Evolutionary conservation across 2,113 vertebrate species (phyloP).

Genomic region (Silurus glanis): DNA sequence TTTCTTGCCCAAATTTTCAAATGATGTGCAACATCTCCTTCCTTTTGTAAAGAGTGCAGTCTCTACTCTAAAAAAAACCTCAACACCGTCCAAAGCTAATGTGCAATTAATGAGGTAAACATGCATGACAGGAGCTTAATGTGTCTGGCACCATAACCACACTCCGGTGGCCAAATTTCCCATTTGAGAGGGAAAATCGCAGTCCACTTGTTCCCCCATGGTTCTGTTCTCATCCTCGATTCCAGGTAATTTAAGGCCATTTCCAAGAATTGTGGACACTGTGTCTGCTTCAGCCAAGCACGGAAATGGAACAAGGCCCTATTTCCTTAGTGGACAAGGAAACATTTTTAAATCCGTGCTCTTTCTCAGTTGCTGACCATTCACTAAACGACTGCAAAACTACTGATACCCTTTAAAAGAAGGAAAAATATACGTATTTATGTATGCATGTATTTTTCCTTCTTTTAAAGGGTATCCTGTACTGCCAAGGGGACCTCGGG

Average conservation of each 20-base stretch:
- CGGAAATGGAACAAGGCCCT: constrained; percentile 9
- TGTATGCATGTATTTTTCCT: too few species aligned
- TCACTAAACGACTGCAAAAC: not conserved
- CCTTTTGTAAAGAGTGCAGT: constrained; percentile 34
- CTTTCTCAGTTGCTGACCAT: not conserved
- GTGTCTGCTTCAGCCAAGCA: constrained; percentile 22
- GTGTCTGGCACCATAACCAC: constrained; percentile 26
- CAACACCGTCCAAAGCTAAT: constrained; percentile 47
- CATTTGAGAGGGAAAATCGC: not conserved
- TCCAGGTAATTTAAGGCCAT: constrained; percentile 29
- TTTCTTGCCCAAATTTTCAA: not conserved
- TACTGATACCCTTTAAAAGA: too few species aligned
- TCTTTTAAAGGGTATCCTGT: too few species aligned
- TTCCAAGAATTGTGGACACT: constrained; percentile 41
- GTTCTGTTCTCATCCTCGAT: constrained; percentile 23
- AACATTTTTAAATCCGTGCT: not conserved
- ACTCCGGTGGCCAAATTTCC: constrained; percentile 26
- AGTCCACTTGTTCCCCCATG: not conserved
- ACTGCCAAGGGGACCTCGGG: not conserved
- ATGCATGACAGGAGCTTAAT: constrained; percentile 41
- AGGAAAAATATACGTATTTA: not conserved
- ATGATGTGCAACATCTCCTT: constrained; percentile 27
- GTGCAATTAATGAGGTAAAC: constrained; percentile 52
- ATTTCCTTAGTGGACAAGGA: constrained; percentile 10
- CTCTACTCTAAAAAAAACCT: constrained; percentile 30